Evolutionary conservation across 2,797 vertebrate species (phyloP).

Genomic region (Peromyscus melanophrys): DNA sequence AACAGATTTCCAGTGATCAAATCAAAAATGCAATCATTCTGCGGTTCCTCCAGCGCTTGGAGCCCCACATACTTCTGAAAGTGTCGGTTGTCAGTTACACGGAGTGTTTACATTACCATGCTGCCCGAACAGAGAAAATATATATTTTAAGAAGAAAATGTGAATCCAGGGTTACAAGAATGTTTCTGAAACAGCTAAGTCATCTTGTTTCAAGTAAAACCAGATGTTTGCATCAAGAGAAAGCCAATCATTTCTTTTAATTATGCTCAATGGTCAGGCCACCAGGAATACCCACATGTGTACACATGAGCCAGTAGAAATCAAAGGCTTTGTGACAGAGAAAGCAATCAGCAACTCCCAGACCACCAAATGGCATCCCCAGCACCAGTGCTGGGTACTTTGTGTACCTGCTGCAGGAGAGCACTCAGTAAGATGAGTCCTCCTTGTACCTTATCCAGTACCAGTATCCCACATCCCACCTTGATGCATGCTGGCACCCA

Average conservation of each 20-base stretch:
- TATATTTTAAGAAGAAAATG: conserved; percentile 92
- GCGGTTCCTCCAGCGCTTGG: conserved; percentile 89
- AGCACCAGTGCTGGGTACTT: conserved; percentile 77
- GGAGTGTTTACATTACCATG: conserved; percentile 92
- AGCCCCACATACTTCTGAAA: conserved; percentile 90
- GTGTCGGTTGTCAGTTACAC: conserved; percentile 91
- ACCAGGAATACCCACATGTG: conserved; percentile 92
- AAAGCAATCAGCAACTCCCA: conserved; percentile 89
- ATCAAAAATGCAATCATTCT: conserved; percentile 92
- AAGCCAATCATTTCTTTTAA: conserved; percentile 94
- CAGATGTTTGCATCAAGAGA: conserved; percentile 94
- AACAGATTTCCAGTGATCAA: conserved; percentile 93
- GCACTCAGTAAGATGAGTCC: conserved; percentile 68
- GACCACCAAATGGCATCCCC: conserved; percentile 88
- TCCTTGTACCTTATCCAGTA: too few species aligned
- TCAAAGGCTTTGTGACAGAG: conserved; percentile 90
- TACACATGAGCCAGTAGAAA: conserved; percentile 91
- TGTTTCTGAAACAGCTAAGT: conserved; percentile 93
- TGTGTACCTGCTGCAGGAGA: neutral
- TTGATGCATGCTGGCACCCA: neutral
- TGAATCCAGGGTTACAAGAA: conserved; percentile 92
- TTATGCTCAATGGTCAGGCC: conserved; percentile 92
- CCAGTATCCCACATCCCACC: neutral
- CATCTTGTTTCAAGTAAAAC: conserved; percentile 94
- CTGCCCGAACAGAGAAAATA: conserved; percentile 91